Conservation (phyloP, 2,888 invertebrate genomes). For the Elmis aenea region DNA sequence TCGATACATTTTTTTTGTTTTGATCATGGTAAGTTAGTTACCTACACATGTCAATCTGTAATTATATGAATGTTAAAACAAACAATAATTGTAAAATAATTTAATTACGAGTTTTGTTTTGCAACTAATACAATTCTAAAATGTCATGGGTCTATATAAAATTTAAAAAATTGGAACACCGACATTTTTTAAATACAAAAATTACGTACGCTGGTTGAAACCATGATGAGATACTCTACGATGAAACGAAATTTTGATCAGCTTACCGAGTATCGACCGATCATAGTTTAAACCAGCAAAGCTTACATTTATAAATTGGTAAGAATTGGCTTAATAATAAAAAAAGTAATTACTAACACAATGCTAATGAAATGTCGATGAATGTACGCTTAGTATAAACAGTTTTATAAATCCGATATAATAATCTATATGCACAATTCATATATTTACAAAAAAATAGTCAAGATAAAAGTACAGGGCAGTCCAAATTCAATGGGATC, state of each 20-base stretch:
- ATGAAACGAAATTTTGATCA: not conserved
- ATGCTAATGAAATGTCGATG: conserved; percentile 38
- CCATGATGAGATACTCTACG: too few relatives aligned
- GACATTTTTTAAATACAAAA: too few relatives aligned
- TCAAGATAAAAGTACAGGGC: conserved; percentile 38
- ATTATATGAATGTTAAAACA: conserved; percentile 2
- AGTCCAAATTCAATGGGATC: too few relatives aligned
- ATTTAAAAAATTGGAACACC: conserved; percentile 19
- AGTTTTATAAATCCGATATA: conserved; percentile 46
- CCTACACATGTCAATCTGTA: conserved; percentile 2
- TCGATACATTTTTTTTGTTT: conserved; percentile 4
- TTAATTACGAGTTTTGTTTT: conserved; percentile 5
- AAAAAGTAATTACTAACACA: conserved; percentile 37
- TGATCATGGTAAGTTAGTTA: conserved; percentile 5
- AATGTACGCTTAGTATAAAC: conserved; percentile 43
- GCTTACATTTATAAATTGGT: conserved; percentile 35
- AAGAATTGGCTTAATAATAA: conserved; percentile 34
- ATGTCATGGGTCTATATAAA: conserved; percentile 15
- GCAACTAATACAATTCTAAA: conserved; percentile 12
- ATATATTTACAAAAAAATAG: conserved; percentile 47
- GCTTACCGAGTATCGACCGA: not conserved
- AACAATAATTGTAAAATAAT: conserved; percentile 6
- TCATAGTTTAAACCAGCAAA: conserved; percentile 23
- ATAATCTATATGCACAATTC: conserved; percentile 49
- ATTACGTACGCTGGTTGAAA: too few relatives aligned